Base-by-base conservation (phyloP, 2,888 invertebrate species). In the Scaptomyza polygonia region DNA sequence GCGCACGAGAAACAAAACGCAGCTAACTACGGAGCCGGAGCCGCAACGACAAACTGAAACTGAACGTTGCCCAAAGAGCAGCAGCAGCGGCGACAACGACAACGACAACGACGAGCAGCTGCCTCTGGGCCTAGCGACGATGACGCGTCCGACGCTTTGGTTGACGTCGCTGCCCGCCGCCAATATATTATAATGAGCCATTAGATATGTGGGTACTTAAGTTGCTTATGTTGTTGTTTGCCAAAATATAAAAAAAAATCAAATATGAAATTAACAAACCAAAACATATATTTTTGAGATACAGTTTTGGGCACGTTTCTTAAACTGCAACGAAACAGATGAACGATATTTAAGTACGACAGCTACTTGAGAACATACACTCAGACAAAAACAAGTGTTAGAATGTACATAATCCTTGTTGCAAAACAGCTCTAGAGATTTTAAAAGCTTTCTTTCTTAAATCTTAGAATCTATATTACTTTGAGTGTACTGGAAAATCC, bases 1-100 rank as follows among this genome's bases (percentile, higher is more conserved):
- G 66, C 58, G 55, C 40, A 59, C 72, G 34, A 69, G 54, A 77
- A 64, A 66, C 30, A 52, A 58, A 39, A 74, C 67, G 58, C 62
- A 72, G 72, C 77, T 67, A 79, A 64, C 67, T 67, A 71, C 71
- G 71, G 52, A 78, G 70, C 70, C 67, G 64, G 75, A 75, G 71
- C 67, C 66, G 66, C 76, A 59, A 72, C 77, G 77, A 79, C 76
- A 79, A 48, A 48, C 48, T 48, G 48, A 48, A 39, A 72, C 58
- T 77, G 64, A 62, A 67, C 49, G 25, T 43, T 61, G 67, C 58
- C 67, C 67, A 67, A 64, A 68, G 72, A 77, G 66, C 63, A 67
- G 61, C 59, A 27, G 42, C 69, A 43, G 55, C 51, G 52, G 32
- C 65, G 29, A 11, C 66, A 49, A 45, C 56, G 54, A 63, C 64